phyloP scores from a whole-genome alignment of 2,113 vertebrate genomes.

The Sander vitreus region DNA sequence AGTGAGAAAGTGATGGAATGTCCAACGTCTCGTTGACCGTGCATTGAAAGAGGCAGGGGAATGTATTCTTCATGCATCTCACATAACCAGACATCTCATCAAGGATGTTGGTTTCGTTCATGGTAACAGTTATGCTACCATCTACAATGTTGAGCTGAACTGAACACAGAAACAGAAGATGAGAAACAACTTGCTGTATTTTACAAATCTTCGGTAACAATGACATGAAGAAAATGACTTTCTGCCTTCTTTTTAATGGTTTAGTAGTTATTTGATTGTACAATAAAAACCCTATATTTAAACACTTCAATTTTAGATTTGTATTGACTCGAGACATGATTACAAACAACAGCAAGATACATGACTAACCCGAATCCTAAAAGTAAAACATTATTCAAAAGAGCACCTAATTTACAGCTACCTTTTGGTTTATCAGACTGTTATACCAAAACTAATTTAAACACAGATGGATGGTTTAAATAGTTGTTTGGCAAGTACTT shows the following conservation, averaged over 20 bases:
- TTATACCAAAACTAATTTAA: too few relatives aligned
- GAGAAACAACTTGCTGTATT: neutral
- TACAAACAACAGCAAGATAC: neutral
- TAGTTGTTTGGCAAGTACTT: too few relatives aligned
- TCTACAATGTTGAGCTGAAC: conserved; percentile 37
- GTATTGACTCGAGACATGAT: too few relatives aligned
- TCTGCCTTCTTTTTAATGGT: too few relatives aligned
- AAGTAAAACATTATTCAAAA: neutral
- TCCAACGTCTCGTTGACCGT: rapidly evolving
- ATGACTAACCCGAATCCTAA: neutral
- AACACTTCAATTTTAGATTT: too few relatives aligned
- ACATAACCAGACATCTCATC: rapidly evolving
- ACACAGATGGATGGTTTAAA: too few relatives aligned
- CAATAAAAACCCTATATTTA: too few relatives aligned
- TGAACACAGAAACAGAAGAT: conserved; percentile 15
- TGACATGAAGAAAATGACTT: neutral
- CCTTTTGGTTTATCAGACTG: neutral
- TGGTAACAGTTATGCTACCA: rapidly evolving
- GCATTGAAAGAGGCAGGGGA: rapidly evolving
- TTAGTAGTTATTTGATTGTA: too few relatives aligned
- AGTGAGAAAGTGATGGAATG: too few relatives aligned
- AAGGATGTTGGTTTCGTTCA: rapidly evolving
- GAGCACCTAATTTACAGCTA: neutral
- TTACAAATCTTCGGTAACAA: neutral
- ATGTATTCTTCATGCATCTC: rapidly evolving